phyloP scores from a whole-genome alignment of 2,113 vertebrate species.

The Proteles cristata region DNA sequence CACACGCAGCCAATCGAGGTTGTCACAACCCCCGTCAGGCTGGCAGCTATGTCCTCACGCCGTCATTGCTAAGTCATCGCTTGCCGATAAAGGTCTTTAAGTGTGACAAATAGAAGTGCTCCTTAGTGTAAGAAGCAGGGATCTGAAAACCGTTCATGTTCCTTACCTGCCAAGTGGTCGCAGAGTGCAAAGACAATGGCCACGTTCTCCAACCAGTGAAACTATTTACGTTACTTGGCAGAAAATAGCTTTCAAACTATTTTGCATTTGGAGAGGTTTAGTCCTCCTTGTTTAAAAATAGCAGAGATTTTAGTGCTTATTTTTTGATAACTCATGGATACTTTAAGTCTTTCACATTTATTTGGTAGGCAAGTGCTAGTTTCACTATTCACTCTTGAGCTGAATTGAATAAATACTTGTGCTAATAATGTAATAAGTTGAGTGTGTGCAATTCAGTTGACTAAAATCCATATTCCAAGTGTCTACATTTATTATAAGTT shows the following conservation, averaged over 20 bases:
- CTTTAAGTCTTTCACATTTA: background rate
- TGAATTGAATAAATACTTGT: background rate
- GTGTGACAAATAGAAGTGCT: background rate
- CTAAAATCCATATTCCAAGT: background rate
- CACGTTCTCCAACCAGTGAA: background rate
- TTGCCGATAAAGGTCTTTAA: background rate
- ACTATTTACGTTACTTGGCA: background rate
- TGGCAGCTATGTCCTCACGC: accelerated
- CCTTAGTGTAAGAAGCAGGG: background rate
- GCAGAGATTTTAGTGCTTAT: background rate
- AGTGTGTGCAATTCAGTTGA: background rate
- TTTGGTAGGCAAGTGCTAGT: background rate
- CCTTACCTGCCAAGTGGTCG: background rate
- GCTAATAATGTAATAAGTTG: background rate
- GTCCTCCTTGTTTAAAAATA: background rate
- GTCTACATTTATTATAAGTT: background rate
- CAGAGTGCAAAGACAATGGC: background rate
- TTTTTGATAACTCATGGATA: background rate
- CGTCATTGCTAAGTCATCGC: background rate
- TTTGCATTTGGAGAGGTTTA: background rate
- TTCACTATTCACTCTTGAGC: background rate
- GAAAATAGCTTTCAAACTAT: background rate
- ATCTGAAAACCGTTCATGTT: background rate
- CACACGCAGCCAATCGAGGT: accelerated
- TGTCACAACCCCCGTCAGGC: accelerated